Percentiles rank a stretch among this genome's conserved stretches.
These are phyloP conservation scores for Tethea ocularis DNA, from an alignment of 2,888 invertebrate genomes.

Conservation along the genomic window DNA sequence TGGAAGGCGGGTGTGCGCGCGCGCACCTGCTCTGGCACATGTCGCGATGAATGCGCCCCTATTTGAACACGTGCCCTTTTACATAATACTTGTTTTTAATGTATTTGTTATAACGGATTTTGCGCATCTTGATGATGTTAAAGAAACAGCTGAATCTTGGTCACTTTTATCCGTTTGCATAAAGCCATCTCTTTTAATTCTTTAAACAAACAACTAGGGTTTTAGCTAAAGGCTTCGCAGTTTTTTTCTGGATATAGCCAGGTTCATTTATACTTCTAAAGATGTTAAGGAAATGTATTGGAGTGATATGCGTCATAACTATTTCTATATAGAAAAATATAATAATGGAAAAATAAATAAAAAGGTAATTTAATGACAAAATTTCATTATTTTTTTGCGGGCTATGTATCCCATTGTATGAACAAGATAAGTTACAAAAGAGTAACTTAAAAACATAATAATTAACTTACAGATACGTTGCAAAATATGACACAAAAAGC, in stretches of 20 bases:
- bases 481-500: neutral
- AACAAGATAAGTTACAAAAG: neutral
- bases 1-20: conserved; percentile 39
- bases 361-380: too few relatives aligned
- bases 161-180: neutral
- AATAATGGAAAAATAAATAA: too few relatives aligned
- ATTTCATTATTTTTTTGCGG: too few relatives aligned
- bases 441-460: neutral
- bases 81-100: conserved; percentile 16
- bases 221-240: too few relatives aligned
- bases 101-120: conserved; percentile 31
- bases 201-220: too few relatives aligned
- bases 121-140: conserved; percentile 28
- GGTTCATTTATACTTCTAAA: too few relatives aligned
- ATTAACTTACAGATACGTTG: neutral
- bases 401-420: neutral
- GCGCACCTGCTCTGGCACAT: conserved; percentile 28
- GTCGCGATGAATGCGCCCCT: conserved; percentile 27
- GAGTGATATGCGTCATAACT: too few relatives aligned
- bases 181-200: neutral
- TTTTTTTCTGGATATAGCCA: too few relatives aligned
- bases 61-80: conserved; percentile 13
- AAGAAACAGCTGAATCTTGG: neutral
- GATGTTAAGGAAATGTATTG: too few relatives aligned
- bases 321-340: too few relatives aligned